Conservation (phyloP, 2,888 invertebrate genomes). For the Theretra japonica region DNA sequence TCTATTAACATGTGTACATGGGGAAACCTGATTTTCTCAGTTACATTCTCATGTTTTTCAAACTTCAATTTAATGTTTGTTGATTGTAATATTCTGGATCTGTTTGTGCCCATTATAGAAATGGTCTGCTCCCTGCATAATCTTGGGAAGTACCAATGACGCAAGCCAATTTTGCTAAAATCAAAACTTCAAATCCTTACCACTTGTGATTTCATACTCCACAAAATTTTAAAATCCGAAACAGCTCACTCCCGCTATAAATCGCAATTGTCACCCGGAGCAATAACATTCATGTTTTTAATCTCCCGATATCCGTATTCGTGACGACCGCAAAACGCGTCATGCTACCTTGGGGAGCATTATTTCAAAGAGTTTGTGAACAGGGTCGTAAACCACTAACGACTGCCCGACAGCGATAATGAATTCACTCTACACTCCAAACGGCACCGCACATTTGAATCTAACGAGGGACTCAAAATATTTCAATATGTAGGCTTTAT, state of each 20-base stretch:
- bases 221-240: conserved; percentile 37
- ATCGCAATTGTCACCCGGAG: conserved; percentile 31
- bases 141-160: too few relatives aligned
- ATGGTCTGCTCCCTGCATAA: too few relatives aligned
- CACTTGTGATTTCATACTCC: neutral
- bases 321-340: conserved; percentile 42
- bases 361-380: conserved; percentile 78
- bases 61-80: too few relatives aligned
- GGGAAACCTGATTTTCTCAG: too few relatives aligned
- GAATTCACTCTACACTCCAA: conserved; percentile 74
- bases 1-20: too few relatives aligned
- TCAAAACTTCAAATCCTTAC: neutral
- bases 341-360: conserved; percentile 68
- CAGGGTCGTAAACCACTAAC: conserved; percentile 78
- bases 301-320: conserved; percentile 40
- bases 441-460: conserved; percentile 63
- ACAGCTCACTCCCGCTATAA: neutral
- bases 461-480: conserved; percentile 56
- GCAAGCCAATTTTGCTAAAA: too few relatives aligned
- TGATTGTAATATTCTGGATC: too few relatives aligned
- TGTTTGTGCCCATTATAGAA: too few relatives aligned
- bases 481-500: conserved; percentile 44
- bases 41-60: too few relatives aligned
- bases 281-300: conserved; percentile 44
- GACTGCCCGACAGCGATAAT: conserved; percentile 77